Base-by-base conservation (phyloP, 1,140 invertebrate genomes). In the Rhynchophorus ferrugineus region DNA sequence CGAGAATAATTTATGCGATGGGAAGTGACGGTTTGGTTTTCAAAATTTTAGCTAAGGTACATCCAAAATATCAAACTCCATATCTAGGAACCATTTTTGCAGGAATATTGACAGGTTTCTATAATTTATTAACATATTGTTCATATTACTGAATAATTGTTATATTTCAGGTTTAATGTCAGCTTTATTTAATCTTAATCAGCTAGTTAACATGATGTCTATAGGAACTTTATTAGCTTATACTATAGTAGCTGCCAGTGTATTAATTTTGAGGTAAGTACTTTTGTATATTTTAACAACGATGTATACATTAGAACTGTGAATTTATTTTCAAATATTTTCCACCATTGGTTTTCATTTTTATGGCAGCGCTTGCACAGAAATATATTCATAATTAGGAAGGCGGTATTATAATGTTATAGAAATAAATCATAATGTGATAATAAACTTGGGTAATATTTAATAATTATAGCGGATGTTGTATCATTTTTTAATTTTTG, bases 1-100 rank as follows among this genome's bases (percentile, higher is more conserved):
- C 90, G 0, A 69, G 90, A 33, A 79, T 92, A 13, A 80, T 94
- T 6, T 93, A 91, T 63, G 86, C 90, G 3, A 93, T 93, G 87
- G 83, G 87, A 1, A 78, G 77, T 44, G 90, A 94, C 70, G 89
- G 89, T 11, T 64, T 94, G 0, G 71, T 93, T 7, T 93, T 91
- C 63, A 74, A 78, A 50, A 82, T 78, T 65, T 74, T 92, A 48
- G 80, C 83, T 1, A 78, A 75, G 54, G 72, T 92, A 11, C 81
- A 80, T 70, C 66, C 73, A 0, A 72, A 78, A 61, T 87, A 83
- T 51, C 77, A 89, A 57, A 90, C 89, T 0, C 93, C 93, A 0
- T 61, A 91, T 0, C 71, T 86, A 38, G 91, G 89, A 0, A 92
- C 90, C 1, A 54, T 90, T n/a, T 61, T 89, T 3, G 82, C 89